Conservation (phyloP, 2,797 vertebrate species). For the Odontamblyopus rebecca region DNA sequence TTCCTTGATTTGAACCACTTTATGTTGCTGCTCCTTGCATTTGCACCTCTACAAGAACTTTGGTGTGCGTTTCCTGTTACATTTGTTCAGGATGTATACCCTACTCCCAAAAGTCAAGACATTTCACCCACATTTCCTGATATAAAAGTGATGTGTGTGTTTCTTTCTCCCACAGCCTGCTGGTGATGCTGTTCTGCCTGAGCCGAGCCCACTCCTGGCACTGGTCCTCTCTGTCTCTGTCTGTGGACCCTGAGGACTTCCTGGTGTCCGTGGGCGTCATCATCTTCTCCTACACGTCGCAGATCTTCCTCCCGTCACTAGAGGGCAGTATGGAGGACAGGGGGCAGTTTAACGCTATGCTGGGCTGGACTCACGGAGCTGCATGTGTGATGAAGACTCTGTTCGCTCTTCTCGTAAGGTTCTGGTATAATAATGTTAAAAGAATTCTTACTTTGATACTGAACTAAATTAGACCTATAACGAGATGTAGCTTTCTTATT, state of each 20-base stretch:
- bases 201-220: constrained; percentile 75
- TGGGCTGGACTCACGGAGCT: constrained; percentile 79
- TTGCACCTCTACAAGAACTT: no score
- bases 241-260: constrained; percentile 78
- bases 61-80: no score
- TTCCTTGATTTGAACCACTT: no score
- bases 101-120: no score
- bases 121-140: no score
- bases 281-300: constrained; percentile 88
- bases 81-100: no score
- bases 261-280: constrained; percentile 81
- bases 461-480: no score
- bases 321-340: constrained; percentile 82
- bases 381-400: constrained; percentile 81
- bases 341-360: constrained; percentile 72
- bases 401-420: constrained; percentile 76
- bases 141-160: neutral
- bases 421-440: neutral
- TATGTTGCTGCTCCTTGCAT: no score
- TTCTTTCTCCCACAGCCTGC: constrained; percentile 38
- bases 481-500: no score
- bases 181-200: constrained; percentile 79
- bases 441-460: neutral
- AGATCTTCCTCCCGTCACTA: constrained; percentile 83
- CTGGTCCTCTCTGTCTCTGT: constrained; percentile 72